Evolutionary conservation across 2,113 vertebrate genomes (phyloP).

Genomic region (Atrichornis clamosus): DNA sequence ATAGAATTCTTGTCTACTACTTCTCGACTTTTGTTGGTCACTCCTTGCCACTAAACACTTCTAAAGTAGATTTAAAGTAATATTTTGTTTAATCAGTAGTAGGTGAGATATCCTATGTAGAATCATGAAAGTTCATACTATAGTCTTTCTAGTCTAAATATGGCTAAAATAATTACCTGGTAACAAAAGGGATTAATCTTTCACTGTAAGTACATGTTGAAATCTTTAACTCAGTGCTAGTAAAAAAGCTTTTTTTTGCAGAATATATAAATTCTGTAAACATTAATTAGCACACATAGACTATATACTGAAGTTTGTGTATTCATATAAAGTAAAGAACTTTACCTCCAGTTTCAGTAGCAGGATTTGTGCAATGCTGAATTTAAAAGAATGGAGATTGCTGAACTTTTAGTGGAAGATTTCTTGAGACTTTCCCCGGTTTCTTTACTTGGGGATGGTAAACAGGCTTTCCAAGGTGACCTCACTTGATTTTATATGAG

Average conservation of each 20-base stretch:
- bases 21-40: neutral
- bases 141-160: neutral
- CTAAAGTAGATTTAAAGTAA: neutral
- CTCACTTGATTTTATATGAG: neutral
- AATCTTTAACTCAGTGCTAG: neutral
- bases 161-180: neutral
- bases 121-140: neutral
- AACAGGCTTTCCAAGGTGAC: neutral
- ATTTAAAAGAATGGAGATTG: neutral
- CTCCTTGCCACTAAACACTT: neutral
- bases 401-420: neutral
- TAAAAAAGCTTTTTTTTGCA: neutral
- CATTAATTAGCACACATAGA: neutral
- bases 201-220: neutral
- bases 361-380: neutral
- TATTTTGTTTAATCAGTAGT: neutral
- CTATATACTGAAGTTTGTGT: neutral
- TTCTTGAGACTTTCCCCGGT: neutral
- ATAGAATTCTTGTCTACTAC: neutral
- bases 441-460: neutral
- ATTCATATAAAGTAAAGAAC: neutral
- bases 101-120: neutral
- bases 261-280: constrained; percentile 13
- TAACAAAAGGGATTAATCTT: neutral
- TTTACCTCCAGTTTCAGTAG: constrained; percentile 10